A percentile compares a stretch with the other conserved stretches of the same genome.
phyloP scores from a whole-genome alignment of 1,140 invertebrate genomes.

The Bombus balteatus region DNA sequence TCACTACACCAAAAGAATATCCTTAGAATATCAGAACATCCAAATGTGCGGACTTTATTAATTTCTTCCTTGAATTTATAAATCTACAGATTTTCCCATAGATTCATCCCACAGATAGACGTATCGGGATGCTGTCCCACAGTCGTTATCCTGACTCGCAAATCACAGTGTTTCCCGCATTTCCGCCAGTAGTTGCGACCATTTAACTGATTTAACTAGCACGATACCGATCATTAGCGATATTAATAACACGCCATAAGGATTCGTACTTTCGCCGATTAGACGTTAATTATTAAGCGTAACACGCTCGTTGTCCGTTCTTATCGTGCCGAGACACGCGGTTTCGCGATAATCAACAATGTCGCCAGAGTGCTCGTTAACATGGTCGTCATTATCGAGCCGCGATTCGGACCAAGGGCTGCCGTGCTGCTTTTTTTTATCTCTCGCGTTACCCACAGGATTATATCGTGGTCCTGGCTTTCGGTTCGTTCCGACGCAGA shows the following conservation, averaged over 20 bases:
- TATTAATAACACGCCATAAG: constrained; percentile 29
- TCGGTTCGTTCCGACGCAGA: neutral
- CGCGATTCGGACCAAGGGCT: constrained; percentile 8
- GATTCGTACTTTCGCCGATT: constrained; percentile 44
- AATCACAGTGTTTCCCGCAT: constrained; percentile 19
- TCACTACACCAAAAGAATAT: no score
- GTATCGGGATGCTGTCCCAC: neutral
- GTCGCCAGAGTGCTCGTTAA: constrained; percentile 63
- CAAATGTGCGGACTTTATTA: no score
- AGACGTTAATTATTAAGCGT: constrained; percentile 56
- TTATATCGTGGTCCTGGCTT: constrained; percentile 17
- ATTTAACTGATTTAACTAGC: constrained; percentile 13
- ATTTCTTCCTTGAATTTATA: neutral
- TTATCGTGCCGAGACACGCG: constrained; percentile 78
- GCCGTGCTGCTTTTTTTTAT: neutral
- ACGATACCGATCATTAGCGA: neutral
- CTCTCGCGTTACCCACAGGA: neutral
- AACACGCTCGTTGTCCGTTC: constrained; percentile 62
- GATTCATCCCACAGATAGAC: neutral
- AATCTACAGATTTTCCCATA: neutral
- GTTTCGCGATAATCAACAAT: constrained; percentile 78
- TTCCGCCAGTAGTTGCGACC: constrained; percentile 4
- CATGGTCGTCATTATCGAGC: constrained; percentile 48
- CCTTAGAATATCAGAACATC: neutral
- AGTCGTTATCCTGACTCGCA: neutral